Evolutionary conservation across 2,797 vertebrate species (phyloP).

Genomic region (Cynopterus sphinx): DNA sequence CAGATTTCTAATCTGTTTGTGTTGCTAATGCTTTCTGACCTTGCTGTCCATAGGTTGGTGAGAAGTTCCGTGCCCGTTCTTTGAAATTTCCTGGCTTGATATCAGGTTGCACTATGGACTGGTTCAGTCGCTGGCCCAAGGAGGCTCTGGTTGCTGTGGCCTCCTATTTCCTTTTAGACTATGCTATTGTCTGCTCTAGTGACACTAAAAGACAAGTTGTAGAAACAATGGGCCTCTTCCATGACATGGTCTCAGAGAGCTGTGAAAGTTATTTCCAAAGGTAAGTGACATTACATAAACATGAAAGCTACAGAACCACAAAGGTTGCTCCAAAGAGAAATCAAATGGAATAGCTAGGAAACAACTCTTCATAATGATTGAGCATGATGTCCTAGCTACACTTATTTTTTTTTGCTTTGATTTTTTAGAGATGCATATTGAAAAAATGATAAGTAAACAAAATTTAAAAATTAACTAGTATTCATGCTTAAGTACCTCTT

Average conservation of each 20-base stretch:
- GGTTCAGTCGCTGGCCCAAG: conserved; percentile 87
- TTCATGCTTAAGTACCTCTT: conserved; percentile 42
- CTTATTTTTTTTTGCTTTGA: conserved; percentile 38
- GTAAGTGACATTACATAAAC: conserved; percentile 64
- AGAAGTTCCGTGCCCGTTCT: conserved; percentile 87
- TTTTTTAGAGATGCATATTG: conserved; percentile 21
- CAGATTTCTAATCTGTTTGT: neutral
- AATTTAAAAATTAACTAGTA: conserved; percentile 51
- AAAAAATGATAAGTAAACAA: conserved; percentile 34
- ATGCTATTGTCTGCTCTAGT: conserved; percentile 83
- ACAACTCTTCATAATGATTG: neutral
- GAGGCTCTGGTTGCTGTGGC: conserved; percentile 87
- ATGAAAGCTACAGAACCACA: no score
- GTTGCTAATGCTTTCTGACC: neutral
- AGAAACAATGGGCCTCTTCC: conserved; percentile 86
- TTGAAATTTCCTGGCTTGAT: conserved; percentile 88
- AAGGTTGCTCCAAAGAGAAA: neutral
- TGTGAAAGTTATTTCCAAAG: conserved; percentile 88
- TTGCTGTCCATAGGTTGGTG: conserved; percentile 82
- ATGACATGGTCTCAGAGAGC: conserved; percentile 86
- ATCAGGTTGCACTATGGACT: conserved; percentile 88
- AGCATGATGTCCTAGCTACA: neutral
- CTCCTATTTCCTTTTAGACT: conserved; percentile 83
- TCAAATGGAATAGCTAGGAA: neutral
- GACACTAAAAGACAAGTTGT: conserved; percentile 84